Percentiles rank a stretch among this genome's conserved stretches.
Conservation (phyloP, 2,797 vertebrate genomes). For the Cercopithecus hamlyni region DNA sequence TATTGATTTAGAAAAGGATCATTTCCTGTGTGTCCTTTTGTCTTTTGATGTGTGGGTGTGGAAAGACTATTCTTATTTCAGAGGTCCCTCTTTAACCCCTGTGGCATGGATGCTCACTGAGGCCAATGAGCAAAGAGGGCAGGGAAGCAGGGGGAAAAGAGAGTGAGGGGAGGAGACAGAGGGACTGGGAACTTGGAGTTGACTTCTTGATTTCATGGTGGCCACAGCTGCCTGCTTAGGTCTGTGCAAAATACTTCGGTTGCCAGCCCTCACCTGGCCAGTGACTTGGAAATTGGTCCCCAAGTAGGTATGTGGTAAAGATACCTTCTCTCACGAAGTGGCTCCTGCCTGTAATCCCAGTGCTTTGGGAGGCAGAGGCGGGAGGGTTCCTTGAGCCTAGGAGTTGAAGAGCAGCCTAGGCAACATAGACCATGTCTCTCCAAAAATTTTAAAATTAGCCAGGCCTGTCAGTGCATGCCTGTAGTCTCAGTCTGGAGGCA, state of each 20-base stretch:
- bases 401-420: background rate
- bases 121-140: background rate
- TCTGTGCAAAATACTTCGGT: background rate
- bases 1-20: constrained; percentile 88
- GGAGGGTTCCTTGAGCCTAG: background rate
- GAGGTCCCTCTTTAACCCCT: background rate
- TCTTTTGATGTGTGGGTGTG: constrained; percentile 9
- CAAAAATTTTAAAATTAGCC: background rate
- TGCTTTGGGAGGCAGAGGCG: background rate
- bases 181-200: background rate
- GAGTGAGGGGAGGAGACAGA: fast-evolving
- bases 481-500: background rate
- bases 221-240: background rate
- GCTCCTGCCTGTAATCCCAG: background rate
- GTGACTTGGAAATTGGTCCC: background rate
- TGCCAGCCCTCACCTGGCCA: background rate
- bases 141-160: background rate
- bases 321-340: background rate
- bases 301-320: background rate
- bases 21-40: constrained; percentile 68
- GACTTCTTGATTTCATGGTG: background rate
- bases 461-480: background rate
- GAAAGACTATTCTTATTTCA: background rate
- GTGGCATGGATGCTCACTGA: background rate
- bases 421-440: background rate